Evolutionary conservation across 2,113 vertebrate genomes (phyloP).

Genomic region (Pao palembangensis): DNA sequence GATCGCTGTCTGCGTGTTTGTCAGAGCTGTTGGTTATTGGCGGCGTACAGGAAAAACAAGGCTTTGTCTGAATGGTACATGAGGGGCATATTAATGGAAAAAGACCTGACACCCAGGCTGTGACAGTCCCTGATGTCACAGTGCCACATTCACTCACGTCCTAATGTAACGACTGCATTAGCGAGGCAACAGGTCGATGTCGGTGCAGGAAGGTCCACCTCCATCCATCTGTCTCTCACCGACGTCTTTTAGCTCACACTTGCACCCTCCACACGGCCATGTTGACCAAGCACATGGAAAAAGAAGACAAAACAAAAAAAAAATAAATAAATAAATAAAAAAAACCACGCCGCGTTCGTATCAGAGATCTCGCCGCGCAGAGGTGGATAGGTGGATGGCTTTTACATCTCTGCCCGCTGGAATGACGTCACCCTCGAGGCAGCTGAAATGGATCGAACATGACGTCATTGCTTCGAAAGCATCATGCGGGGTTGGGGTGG

Average conservation of each 20-base stretch:
- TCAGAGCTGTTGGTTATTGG: constrained; percentile 42
- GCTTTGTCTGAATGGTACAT: constrained; percentile 59
- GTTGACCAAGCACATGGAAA: background rate
- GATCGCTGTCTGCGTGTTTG: constrained; percentile 27
- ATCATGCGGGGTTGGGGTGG: too few relatives aligned
- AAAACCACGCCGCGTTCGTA: background rate
- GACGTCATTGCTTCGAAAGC: constrained; percentile 68
- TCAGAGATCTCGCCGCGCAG: constrained; percentile 7
- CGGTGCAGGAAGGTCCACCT: constrained; percentile 30
- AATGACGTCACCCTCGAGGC: constrained; percentile 63
- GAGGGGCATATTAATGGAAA: constrained; percentile 70
- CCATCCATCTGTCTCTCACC: constrained; percentile 5
- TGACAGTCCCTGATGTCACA: constrained; percentile 62
- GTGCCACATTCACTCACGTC: constrained; percentile 57
- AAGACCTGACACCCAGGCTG: constrained; percentile 42
- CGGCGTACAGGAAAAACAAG: constrained; percentile 47
- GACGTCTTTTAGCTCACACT: constrained; percentile 10
- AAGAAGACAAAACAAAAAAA: too few relatives aligned
- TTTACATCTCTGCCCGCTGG: constrained; percentile 39
- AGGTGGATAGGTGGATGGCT: constrained; percentile 25
- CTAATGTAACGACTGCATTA: constrained; percentile 56
- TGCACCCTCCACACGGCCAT: constrained; percentile 9
- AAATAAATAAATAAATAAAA: too few relatives aligned
- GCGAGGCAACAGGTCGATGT: constrained; percentile 69
- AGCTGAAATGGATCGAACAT: constrained; percentile 55